Conservation (phyloP, 2,888 invertebrate genomes). For the Dolichopus griseipennis region DNA sequence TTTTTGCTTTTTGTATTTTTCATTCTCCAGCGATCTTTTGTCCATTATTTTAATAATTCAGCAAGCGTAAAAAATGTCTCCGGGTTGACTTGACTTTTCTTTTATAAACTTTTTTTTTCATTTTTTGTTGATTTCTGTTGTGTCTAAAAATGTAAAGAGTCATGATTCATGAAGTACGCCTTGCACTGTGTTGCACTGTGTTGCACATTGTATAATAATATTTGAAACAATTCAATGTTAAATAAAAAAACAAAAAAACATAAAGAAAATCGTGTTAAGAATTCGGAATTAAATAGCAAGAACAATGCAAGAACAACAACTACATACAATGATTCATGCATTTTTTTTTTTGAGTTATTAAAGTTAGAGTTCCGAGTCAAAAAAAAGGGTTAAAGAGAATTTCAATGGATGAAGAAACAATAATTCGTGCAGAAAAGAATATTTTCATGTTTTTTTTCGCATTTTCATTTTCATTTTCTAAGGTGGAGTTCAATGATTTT, state of each 20-base stretch:
- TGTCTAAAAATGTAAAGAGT: neutral
- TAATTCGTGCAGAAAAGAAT: neutral
- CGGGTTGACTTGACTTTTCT: neutral
- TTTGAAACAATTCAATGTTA: neutral
- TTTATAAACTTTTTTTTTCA: neutral
- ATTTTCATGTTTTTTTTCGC: neutral
- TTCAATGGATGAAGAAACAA: neutral
- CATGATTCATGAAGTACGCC: neutral
- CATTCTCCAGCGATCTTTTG: neutral
- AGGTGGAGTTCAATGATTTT: neutral
- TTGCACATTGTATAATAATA: neutral
- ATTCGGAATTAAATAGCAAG: neutral
- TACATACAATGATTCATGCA: neutral
- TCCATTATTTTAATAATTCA: neutral
- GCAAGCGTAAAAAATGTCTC: constrained; percentile 1
- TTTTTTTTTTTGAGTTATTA: neutral
- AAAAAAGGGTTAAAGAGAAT: neutral
- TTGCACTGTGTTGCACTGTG: too few species aligned
- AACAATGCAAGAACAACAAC: neutral
- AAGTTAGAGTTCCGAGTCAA: neutral
- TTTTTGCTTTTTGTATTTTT: too few species aligned
- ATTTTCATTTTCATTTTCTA: neutral
- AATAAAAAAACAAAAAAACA: neutral
- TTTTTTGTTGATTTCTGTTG: neutral
- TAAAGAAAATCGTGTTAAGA: constrained; percentile 1